These are phyloP conservation scores for Mungos mungo DNA, from an alignment of 2,113 vertebrate species.

Conservation along the genomic window DNA sequence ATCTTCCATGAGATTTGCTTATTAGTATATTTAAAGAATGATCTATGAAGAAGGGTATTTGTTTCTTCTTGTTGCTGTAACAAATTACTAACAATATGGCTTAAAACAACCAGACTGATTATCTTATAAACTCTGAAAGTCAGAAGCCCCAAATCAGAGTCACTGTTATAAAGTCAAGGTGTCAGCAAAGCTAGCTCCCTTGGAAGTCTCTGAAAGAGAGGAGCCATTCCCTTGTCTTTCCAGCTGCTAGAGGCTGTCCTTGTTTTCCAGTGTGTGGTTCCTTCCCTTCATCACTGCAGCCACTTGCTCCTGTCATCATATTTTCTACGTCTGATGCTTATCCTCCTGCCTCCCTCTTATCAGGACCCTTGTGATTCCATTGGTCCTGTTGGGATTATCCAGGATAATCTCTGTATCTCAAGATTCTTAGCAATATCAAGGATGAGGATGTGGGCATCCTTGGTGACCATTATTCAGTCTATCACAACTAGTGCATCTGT, in stretches of 20 bases:
- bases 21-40: not conserved
- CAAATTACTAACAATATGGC: not conserved
- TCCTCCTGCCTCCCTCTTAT: not conserved
- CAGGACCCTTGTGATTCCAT: not conserved
- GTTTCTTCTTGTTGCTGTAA: not conserved
- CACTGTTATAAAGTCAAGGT: not conserved
- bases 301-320: not conserved
- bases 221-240: not conserved
- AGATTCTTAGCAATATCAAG: not conserved
- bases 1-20: not conserved
- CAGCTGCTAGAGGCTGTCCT: not conserved
- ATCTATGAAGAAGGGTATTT: not conserved
- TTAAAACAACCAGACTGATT: not conserved
- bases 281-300: rapidly evolving
- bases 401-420: not conserved
- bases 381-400: not conserved
- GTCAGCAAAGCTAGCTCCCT: not conserved
- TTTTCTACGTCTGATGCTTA: not conserved
- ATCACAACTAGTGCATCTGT: not conserved
- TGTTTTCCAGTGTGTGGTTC: rapidly evolving
- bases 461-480: not conserved
- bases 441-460: not conserved
- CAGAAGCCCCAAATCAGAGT: not conserved
- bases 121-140: not conserved
- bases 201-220: not conserved